These are phyloP conservation scores for Octodonta nipae DNA, from an alignment of 2,888 invertebrate genomes.

Conservation along the genomic window DNA sequence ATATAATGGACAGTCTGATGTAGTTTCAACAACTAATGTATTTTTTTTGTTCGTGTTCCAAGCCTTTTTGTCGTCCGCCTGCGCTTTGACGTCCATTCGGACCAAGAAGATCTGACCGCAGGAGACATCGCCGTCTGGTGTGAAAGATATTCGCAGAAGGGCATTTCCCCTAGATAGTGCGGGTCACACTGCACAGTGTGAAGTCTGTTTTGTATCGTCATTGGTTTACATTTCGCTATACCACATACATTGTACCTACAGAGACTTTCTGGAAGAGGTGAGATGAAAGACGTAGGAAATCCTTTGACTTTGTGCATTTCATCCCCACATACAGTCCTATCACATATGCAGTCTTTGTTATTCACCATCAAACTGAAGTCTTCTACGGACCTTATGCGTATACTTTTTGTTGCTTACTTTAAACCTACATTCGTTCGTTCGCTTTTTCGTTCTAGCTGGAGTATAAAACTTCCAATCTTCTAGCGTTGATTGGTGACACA, in stretches of 20 bases:
- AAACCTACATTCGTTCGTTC: conserved; percentile 30
- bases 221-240: conserved; percentile 25
- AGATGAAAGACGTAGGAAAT: conserved; percentile 35
- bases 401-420: conserved; percentile 20
- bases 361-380: conserved; percentile 30
- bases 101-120: too few species aligned
- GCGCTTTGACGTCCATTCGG: too few species aligned
- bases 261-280: conserved; percentile 30
- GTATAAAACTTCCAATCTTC: conserved; percentile 35
- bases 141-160: too few species aligned
- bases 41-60: too few species aligned
- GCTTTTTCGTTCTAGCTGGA: conserved; percentile 23
- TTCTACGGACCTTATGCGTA: conserved; percentile 30
- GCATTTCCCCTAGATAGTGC: conserved; percentile 28
- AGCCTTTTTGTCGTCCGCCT: too few species aligned
- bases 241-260: conserved; percentile 35
- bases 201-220: conserved; percentile 26
- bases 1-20: too few species aligned
- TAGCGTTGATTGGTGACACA: conserved; percentile 32
- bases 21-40: too few species aligned
- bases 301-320: conserved; percentile 31
- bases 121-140: too few species aligned
- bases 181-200: conserved; percentile 31
- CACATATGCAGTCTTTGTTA: conserved; percentile 19
- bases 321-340: conserved; percentile 23